Evolutionary conservation across 64 coral and sea anemone species (phyloP).

Genomic region (Montipora efflorescens): DNA sequence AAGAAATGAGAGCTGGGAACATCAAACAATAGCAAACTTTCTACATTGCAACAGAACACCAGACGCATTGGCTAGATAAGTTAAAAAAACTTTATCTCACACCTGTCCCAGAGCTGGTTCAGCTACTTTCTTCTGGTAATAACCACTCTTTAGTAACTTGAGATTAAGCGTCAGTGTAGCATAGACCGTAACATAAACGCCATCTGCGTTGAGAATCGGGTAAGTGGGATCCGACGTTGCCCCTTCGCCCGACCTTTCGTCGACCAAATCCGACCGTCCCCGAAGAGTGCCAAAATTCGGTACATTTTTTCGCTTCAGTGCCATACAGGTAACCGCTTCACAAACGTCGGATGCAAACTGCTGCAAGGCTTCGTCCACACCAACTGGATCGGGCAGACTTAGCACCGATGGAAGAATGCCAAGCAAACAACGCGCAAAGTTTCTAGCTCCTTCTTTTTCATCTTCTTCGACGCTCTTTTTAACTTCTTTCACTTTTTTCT

Average conservation of each 20-base stretch:
- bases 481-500: constrained; percentile 83
- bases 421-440: constrained; percentile 97
- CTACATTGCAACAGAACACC: no score
- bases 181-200: constrained; percentile 96
- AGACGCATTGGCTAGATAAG: no score
- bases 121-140: constrained; percentile 83
- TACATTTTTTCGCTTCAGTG: constrained; percentile 95
- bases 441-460: constrained; percentile 96
- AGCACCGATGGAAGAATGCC: constrained; percentile 98
- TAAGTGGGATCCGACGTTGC: constrained; percentile 93
- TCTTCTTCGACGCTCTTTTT: constrained; percentile 96
- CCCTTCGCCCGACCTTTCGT: constrained; percentile 95
- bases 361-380: constrained; percentile 92
- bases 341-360: constrained; percentile 99
- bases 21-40: no score
- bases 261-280: constrained; percentile 96
- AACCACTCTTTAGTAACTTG: constrained; percentile 76
- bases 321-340: constrained; percentile 98
- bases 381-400: constrained; percentile 69
- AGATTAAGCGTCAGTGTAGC: constrained; percentile 82
- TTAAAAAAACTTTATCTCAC: neutral
- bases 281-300: constrained; percentile 99
- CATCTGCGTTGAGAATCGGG: constrained; percentile 97
- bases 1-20: no score
- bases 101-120: constrained; percentile 86